Percentiles rank a stretch among this genome's conserved stretches.
Conservation (phyloP, 2,888 invertebrate genomes). For the Agrilus mali region DNA sequence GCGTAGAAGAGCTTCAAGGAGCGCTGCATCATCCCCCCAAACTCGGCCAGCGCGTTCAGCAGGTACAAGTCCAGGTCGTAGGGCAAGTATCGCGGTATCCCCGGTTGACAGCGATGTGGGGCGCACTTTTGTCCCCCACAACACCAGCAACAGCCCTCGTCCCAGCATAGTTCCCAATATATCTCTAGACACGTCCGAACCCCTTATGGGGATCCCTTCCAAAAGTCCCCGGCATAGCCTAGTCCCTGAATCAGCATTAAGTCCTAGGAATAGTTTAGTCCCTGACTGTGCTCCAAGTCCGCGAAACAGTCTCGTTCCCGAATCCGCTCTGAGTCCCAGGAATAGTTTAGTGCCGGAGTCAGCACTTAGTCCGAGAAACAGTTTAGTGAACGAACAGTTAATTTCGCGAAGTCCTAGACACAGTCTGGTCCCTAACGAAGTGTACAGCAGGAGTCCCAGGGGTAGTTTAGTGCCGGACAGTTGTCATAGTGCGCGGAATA, state of each 20-base stretch:
- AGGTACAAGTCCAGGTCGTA: constrained; percentile 30
- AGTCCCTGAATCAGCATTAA: constrained; percentile 40
- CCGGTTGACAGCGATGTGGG: constrained; percentile 26
- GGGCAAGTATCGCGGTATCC: constrained; percentile 32
- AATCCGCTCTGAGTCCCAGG: constrained; percentile 43
- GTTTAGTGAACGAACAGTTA: constrained; percentile 45
- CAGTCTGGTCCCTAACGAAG: constrained; percentile 47
- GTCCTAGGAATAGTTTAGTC: constrained; percentile 49
- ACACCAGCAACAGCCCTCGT: constrained; percentile 35
- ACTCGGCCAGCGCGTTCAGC: constrained; percentile 39
- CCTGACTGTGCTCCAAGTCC: constrained; percentile 42
- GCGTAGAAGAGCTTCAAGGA: constrained; percentile 52
- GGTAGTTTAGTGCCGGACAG: constrained; percentile 46
- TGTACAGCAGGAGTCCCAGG: constrained; percentile 44
- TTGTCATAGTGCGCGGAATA: constrained; percentile 45
- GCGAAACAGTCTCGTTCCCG: constrained; percentile 44
- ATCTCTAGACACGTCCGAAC: constrained; percentile 31
- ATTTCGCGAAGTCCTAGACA: constrained; percentile 35
- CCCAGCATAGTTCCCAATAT: constrained; percentile 32
- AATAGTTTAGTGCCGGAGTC: constrained; percentile 47
- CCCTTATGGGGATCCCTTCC: constrained; percentile 33
- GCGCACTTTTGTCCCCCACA: constrained; percentile 23
- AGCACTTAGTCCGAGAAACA: constrained; percentile 42
- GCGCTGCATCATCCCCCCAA: constrained; percentile 52
- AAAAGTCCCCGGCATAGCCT: constrained; percentile 40